Conservation (phyloP, 2,797 vertebrate species). For the Triplophysa bombifrons region DNA sequence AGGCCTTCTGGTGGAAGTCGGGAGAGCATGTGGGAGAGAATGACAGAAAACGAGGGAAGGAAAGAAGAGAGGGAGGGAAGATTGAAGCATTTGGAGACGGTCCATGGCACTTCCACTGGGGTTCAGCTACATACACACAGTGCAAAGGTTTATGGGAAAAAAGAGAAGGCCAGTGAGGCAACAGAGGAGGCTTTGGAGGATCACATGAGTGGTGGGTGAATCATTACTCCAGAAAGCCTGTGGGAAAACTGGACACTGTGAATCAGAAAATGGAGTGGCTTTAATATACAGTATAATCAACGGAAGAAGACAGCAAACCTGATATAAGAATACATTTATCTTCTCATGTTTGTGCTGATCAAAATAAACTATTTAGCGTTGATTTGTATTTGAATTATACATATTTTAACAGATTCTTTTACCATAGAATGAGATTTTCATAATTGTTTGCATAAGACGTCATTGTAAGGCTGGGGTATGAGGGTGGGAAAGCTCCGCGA, state of each 20-base stretch:
- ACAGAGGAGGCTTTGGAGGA: constrained; percentile 46
- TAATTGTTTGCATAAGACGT: no score
- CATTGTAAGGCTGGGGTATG: no score
- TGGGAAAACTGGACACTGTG: constrained; percentile 38
- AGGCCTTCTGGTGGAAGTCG: constrained; percentile 65
- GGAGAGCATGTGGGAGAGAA: constrained; percentile 58
- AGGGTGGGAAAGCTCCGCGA: not conserved
- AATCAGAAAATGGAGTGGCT: not conserved
- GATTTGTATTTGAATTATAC: no score
- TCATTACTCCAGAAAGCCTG: constrained; percentile 33
- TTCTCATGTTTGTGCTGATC: not conserved
- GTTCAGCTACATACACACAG: constrained; percentile 62
- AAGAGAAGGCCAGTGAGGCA: constrained; percentile 56
- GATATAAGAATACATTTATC: not conserved
- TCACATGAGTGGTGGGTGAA: constrained; percentile 39
- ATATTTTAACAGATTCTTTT: no score
- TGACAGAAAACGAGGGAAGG: constrained; percentile 19
- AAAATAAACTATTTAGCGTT: no score
- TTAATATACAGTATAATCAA: constrained; percentile 8
- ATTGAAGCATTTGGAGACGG: constrained; percentile 76
- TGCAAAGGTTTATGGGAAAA: constrained; percentile 68
- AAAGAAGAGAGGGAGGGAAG: constrained; percentile 48
- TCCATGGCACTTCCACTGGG: constrained; percentile 74
- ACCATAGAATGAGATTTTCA: no score
- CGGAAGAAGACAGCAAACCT: not conserved